These are phyloP conservation scores for Tinamus major DNA, from an alignment of 2,797 vertebrate genomes.

Conservation along the genomic window DNA sequence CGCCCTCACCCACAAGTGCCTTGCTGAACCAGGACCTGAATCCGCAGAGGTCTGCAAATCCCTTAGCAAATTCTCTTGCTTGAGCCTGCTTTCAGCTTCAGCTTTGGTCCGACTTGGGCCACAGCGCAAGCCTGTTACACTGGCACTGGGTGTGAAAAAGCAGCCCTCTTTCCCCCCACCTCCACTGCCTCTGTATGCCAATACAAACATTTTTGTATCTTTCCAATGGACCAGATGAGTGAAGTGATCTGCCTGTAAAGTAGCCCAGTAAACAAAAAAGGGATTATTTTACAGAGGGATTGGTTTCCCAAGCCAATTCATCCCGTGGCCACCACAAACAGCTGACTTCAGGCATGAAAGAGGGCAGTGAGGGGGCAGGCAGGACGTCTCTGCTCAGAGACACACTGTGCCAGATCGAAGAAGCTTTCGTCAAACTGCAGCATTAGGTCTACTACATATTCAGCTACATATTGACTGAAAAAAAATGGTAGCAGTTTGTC, in stretches of 20 bases:
- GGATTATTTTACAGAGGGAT: conserved; percentile 40
- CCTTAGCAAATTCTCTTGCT: not conserved
- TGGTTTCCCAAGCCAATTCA: not conserved
- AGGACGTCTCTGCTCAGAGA: not conserved
- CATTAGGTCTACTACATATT: not conserved
- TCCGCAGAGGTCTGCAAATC: not conserved
- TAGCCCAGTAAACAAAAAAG: conserved; percentile 44
- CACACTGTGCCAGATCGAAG: not conserved
- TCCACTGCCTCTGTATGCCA: not conserved
- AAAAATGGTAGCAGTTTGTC: not conserved
- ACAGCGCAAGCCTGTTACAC: not conserved
- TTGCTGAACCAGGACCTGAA: not conserved
- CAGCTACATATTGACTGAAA: not conserved
- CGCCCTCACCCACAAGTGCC: accelerated
- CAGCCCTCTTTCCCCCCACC: not conserved
- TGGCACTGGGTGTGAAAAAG: not conserved
- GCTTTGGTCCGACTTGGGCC: not conserved
- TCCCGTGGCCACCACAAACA: not conserved
- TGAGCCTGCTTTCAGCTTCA: not conserved
- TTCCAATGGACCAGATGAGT: conserved; percentile 5
- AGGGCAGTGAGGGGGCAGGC: not conserved
- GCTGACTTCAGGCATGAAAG: conserved; percentile 9
- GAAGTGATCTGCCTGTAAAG: conserved; percentile 68
- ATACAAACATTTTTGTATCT: conserved; percentile 20
- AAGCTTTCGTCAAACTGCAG: not conserved